Base-by-base conservation (phyloP, 2,888 invertebrate genomes). In the Sepiola atlantica region DNA sequence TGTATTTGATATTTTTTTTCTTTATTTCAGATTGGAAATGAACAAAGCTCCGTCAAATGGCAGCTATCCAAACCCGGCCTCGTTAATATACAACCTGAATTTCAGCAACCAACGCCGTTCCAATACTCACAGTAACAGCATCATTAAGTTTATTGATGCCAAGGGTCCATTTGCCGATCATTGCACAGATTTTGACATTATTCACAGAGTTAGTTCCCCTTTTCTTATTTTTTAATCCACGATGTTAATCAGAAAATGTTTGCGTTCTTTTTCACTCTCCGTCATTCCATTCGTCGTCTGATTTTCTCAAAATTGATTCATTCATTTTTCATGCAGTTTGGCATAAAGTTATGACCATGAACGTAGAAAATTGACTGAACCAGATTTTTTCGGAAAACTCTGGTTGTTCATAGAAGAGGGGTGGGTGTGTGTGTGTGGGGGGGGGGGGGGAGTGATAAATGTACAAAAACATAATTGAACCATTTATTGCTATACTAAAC, bases 121-220 rank as follows among this genome's bases (percentile, higher is more conserved):
- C 45, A 95, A 95, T 90, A 95, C 95, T 35, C 94, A 95, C n/a
- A 95, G 95, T 91, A 95, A 95, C 18, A 95, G 95, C 77, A 97
- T 96, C 92, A 95, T 96, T 61, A 96, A 96, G 92, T 96, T 96
- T 55, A 95, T 96, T 90, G 96, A 97, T 91, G 96, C 95, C 35
- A 96, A 96, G 90, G 96, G 97, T 12, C 95, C 95, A 90, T 97
- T 97, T 95, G 96, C 97, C 61, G 96, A 97, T 21, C 96, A 96
- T 94, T 97, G 96, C 94, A 95, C 95, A 93, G 96, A 96, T 91
- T 96, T 97, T 96, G 96, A 97, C 94, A 95, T 94, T 35, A 95
- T 95, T 57, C 96, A 96, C 93, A 96, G 95, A 95, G 97, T 97
- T 95, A 61, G 95, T 95, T 24, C 28, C 32, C n/a, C 32, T n/a